Evolutionary conservation across 2,113 vertebrate genomes (phyloP).

Genomic region (Okapia johnstoni): DNA sequence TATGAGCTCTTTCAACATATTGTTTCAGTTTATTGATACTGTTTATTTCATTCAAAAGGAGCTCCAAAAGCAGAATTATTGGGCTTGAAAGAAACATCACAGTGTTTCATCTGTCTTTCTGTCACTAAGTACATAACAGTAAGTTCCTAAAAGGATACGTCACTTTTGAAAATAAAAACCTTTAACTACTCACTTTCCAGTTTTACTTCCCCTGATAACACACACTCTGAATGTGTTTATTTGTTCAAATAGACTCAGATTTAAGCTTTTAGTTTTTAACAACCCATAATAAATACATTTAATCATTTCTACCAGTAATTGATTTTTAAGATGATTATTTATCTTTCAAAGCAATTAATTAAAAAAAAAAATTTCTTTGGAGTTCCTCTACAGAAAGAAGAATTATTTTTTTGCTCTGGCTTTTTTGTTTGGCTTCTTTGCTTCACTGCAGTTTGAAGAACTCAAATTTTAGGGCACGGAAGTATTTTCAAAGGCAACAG

Average conservation of each 20-base stretch:
- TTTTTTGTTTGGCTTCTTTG: not conserved
- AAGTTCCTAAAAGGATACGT: not conserved
- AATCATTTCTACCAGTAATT: not conserved
- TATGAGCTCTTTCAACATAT: not conserved
- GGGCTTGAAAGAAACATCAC: not conserved
- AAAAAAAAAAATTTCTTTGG: not conserved
- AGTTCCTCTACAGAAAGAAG: not conserved
- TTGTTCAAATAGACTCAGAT: not conserved
- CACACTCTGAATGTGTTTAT: not conserved
- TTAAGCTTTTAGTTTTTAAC: not conserved
- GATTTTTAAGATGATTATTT: not conserved
- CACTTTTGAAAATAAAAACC: not conserved
- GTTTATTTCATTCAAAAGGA: constrained; percentile 13
- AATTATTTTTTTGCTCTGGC: not conserved
- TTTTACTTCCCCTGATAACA: not conserved
- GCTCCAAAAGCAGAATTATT: not conserved
- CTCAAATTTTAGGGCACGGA: not conserved
- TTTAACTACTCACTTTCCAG: not conserved
- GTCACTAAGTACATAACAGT: not conserved
- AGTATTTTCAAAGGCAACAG: not conserved
- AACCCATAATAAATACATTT: not conserved
- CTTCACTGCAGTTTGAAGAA: not conserved
- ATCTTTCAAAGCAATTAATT: not conserved
- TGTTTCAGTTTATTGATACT: constrained; percentile 16
- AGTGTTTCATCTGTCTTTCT: not conserved